Percentiles rank a stretch among this genome's conserved stretches.
phyloP scores from a whole-genome alignment of 2,113 vertebrate genomes.

The Bos taurus region ARS-UCD2.0 NC_037342.1:27070001-27070500 shows the following conservation, averaged over 20 bases:
- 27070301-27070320: constrained; percentile 82
- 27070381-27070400: constrained; percentile 84
- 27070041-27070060: background rate
- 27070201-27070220: background rate
- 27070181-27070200: background rate
- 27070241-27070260: background rate
- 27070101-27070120: background rate
- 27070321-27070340: constrained; percentile 76
- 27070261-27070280: constrained; percentile 48
- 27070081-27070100: background rate
- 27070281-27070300: constrained; percentile 78
- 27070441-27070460: constrained; percentile 72
- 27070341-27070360: constrained; percentile 83
- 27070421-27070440: constrained; percentile 63
- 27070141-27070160: constrained; percentile 47
- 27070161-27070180: background rate
- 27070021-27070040: background rate
- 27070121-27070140: constrained; percentile 28
- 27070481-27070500: constrained; percentile 60
- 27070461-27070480: constrained; percentile 74
- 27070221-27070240: background rate
- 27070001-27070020: background rate
- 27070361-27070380: constrained; percentile 63
- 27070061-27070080: background rate
- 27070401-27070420: constrained; percentile 74